Percentiles rank a stretch among this genome's conserved stretches.
These are phyloP conservation scores for Drosophila vallismaia DNA, from an alignment of 2,888 invertebrate species.

Conservation along the genomic window DNA sequence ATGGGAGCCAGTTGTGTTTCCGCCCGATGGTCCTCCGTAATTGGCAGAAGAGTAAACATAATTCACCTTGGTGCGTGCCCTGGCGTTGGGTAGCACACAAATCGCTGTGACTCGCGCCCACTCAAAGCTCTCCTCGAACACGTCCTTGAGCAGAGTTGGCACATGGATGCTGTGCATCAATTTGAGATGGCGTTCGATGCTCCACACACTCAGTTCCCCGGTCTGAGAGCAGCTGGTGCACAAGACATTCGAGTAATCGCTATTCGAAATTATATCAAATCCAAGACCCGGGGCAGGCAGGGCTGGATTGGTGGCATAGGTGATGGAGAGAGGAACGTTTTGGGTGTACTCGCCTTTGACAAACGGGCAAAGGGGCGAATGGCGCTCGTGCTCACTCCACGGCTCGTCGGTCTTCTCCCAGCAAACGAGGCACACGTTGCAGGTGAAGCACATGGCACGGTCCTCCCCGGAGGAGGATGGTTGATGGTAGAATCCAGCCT, in stretches of 20 bases:
- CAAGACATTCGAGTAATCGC: constrained; percentile 86
- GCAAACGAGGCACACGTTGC: constrained; percentile 96
- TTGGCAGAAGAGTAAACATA: constrained; percentile 72
- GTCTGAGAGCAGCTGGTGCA: constrained; percentile 86
- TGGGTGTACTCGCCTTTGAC: constrained; percentile 97
- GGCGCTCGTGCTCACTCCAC: constrained; percentile 98
- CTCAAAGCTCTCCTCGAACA: constrained; percentile 80
- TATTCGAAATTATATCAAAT: constrained; percentile 86
- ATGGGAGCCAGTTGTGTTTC: constrained; percentile 41
- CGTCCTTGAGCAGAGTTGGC: constrained; percentile 78
- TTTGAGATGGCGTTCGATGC: constrained; percentile 91
- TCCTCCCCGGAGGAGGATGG: constrained; percentile 95
- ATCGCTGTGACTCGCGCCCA: constrained; percentile 88
- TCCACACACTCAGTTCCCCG: constrained; percentile 92
- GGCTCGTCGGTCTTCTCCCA: constrained; percentile 99
- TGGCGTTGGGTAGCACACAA: constrained; percentile 88
- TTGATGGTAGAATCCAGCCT: constrained; percentile 98
- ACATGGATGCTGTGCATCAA: constrained; percentile 86
- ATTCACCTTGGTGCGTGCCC: constrained; percentile 77
- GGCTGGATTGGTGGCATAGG: constrained; percentile 93
- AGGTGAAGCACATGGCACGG: constrained; percentile 97
- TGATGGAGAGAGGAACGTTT: constrained; percentile 95
- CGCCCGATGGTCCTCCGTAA: constrained; percentile 55
- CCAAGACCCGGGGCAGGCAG: constrained; percentile 84
- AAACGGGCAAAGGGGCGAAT: constrained; percentile 96